These are phyloP conservation scores for Conchocele bisecta DNA, from an alignment of 2,888 invertebrate species.

Conservation along the genomic window DNA sequence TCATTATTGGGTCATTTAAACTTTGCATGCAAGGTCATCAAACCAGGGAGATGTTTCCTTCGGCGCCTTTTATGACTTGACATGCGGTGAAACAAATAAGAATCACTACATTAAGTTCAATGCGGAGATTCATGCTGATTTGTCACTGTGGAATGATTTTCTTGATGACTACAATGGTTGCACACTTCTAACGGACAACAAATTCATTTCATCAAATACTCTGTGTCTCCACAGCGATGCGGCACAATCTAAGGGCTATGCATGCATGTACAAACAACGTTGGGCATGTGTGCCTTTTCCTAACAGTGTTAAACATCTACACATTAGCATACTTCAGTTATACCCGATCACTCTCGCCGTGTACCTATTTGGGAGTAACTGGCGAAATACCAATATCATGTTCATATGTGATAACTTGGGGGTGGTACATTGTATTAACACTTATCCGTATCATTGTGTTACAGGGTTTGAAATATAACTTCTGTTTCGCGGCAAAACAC, in stretches of 20 bases:
- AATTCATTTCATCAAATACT: conserved; percentile 19
- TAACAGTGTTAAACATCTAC: neutral
- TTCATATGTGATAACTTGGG: conserved; percentile 26
- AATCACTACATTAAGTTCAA: conserved; percentile 20
- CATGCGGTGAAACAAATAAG: neutral
- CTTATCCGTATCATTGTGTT: conserved; percentile 26
- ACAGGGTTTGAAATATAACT: conserved; percentile 15
- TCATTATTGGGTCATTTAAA: conserved; percentile 20
- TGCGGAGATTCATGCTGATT: conserved; percentile 12
- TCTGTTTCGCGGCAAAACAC: conserved; percentile 16
- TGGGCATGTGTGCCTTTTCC: conserved; percentile 24
- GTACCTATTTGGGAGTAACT: conserved; percentile 4
- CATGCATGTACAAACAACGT: neutral
- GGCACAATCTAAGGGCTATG: conserved; percentile 18
- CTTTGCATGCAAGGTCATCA: conserved; percentile 36
- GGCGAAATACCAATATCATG: conserved; percentile 28
- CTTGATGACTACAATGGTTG: conserved; percentile 25
- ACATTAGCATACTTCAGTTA: conserved; percentile 27
- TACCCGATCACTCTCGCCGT: conserved; percentile 34
- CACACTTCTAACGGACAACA: conserved; percentile 21
- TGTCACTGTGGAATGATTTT: conserved; percentile 13
- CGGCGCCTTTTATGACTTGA: conserved; percentile 36
- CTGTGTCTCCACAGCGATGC: conserved; percentile 20
- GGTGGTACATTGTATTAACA: conserved; percentile 28
- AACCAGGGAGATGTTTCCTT: conserved; percentile 26